Evolutionary conservation across 2,888 invertebrate genomes (phyloP), one percentile per base, ranked within the genome.

Genomic region (Trachelus iudaicus): DNA sequence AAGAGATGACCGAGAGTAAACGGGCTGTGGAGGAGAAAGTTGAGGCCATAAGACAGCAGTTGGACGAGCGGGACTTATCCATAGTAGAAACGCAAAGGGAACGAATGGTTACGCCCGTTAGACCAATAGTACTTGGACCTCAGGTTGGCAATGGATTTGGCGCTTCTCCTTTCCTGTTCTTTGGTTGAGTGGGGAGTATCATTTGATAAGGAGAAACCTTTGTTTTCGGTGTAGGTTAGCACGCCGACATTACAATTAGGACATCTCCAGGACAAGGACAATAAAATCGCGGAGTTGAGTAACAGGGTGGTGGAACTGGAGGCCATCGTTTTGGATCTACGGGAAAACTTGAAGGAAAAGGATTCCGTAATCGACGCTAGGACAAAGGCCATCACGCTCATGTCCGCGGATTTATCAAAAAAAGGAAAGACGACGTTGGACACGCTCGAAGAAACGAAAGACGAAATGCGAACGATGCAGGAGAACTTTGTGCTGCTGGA

Each of bases 281-380:
- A 93, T 79, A 93, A 93, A 86, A 94, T 96, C 78, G 88, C 93
- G 69, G 95, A 96, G 86, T 92, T 97, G 79, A 93, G 94, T 87
- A 94, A 93, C 83, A 94, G 94, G 89, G 93, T 96, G n/a, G 93
- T 95, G 84, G 95, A 96, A 85, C 92, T 96, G 89, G 97, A 97
- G 91, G 94, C 94, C 12, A 94, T 94, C 80, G 94, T 97, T 75
- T 91, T 97, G 82, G 98, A 98, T 90, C 92, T 96, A 75, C 96
- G 97, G 91, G 97, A 97, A 89, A 95, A 95, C 91, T 92, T 97
- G 4, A 95, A 94, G 87, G 96, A 97, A 91, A 96, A 97, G 90
- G 96, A 97, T 91, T 95, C 96, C 87, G 95, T 97, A 76, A 96
- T 97, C 87, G 95, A 95, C 90, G 95, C 96, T 9, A 94, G 96